Evolutionary conservation across 2,888 invertebrate species (phyloP), one percentile per base, ranked within the genome.

Genomic region (Cepaea hortensis): DNA sequence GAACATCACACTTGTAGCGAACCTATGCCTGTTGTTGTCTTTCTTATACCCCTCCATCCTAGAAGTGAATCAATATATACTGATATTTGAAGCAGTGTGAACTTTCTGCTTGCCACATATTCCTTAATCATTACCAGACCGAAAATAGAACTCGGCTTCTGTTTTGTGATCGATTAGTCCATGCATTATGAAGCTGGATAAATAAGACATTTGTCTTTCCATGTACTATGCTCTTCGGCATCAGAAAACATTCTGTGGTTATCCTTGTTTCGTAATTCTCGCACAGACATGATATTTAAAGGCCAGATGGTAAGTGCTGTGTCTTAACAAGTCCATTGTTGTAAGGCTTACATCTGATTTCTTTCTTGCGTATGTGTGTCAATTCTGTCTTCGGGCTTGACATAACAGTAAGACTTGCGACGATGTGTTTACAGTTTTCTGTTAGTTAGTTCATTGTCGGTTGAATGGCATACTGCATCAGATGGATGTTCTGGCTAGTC

Each of bases 291-390:
- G 77, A 11, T 79, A 79, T 79, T 79, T 79, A 79, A 79, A 79
- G 61, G 77, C n/a, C 61, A 79, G 77, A 79, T 79, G 77, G 77
- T 79, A 79, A 61, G 77, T 79, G 11, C n/a, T 23, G 3, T 35
- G 35, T 35, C n/a, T 73, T 4, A 20, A 11, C 13, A 15, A 11
- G 6, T 20, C 11, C 13, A 15, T n/a, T 18, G n/a, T 20, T 46
- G 5, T 5, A 65, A 65, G 18, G 20, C 5, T 68, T 18, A 18
- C n/a, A 20, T n/a, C 68, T 20, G 68, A 35, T 35, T 35, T 35
- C 35, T 35, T 35, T 68, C 68, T 35, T 55, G 55, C 55, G 55
- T 55, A 9, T 55, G 55, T 55, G n/a, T 68, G 68, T 68, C 18
- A 4, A 5, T 15, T n/a, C 11, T 68, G n/a, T 18, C 13, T 68